Percentiles rank a stretch among this genome's conserved stretches.
These are phyloP conservation scores for Numenius arquata DNA, from an alignment of 2,113 vertebrate genomes.

Conservation along the genomic window DNA sequence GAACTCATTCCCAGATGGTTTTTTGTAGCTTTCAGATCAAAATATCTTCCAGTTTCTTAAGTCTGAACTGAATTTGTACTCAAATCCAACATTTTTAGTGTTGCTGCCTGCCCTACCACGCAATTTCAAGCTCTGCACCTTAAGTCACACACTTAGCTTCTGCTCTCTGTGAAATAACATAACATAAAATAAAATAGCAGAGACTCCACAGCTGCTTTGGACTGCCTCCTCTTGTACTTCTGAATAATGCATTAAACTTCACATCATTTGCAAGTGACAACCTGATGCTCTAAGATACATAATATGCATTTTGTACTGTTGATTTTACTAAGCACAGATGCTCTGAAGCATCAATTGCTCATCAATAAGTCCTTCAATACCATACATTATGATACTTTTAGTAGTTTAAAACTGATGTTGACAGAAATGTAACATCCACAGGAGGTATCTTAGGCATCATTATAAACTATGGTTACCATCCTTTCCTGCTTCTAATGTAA, in stretches of 20 bases:
- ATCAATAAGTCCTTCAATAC: slow-evolving; percentile 28
- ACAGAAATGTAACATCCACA: neutral
- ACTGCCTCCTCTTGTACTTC: neutral
- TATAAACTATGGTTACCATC: neutral
- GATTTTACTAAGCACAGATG: slow-evolving; percentile 35
- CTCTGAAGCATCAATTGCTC: slow-evolving; percentile 31
- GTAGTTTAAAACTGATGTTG: neutral
- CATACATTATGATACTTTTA: neutral
- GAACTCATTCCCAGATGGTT: slow-evolving; percentile 26
- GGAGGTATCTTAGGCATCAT: neutral
- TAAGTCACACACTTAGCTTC: slow-evolving; percentile 11
- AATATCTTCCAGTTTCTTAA: slow-evolving; percentile 52
- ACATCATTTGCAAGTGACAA: slow-evolving; percentile 40
- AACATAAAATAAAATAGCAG: neutral
- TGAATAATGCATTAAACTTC: slow-evolving; percentile 52
- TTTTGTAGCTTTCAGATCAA: slow-evolving; percentile 53
- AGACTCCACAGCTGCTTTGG: slow-evolving; percentile 7
- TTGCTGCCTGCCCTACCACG: neutral
- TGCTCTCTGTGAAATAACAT: neutral
- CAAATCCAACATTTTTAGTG: neutral
- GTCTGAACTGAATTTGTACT: slow-evolving; percentile 27
- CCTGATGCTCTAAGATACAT: neutral
- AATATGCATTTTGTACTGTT: slow-evolving; percentile 29
- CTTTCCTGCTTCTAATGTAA: neutral
- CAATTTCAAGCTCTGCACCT: slow-evolving; percentile 11